Base-by-base conservation (phyloP, 2,797 vertebrate genomes). In the Zenarchopterus dispar region DNA sequence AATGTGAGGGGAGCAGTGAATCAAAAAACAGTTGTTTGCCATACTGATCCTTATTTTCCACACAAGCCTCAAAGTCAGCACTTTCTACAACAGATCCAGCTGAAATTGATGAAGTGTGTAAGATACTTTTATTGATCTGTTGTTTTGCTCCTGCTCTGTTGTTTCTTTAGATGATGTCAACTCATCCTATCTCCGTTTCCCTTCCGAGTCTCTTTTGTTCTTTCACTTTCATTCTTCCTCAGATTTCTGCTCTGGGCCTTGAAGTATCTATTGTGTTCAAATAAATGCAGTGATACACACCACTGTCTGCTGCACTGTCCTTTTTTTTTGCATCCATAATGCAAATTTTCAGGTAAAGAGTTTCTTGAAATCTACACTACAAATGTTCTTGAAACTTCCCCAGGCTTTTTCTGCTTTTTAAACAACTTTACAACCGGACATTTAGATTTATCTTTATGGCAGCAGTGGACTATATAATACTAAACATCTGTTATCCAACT, bases 81-180 rank as follows among this genome's bases (percentile, higher is more conserved):
- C 71, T 77, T 86, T 81, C 70, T 50, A 62, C 53, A 56, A 72
- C 33, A 66, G 63, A 73, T 64, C 41, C 62, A 33, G 62, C 36
- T 68, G 60, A 83, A 74, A 68, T 71, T 75, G 67, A 84, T 75
- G 73, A 79, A 82, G 62, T 60, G 36, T 51, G 52, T 46, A 42
- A 59, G 73, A 77, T 77, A 53, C 67, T 61, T 67, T 52, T 50
- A 88, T 84, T 70, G 84, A 89, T 79, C 62, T 65, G 75, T 77
- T 75, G 69, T 74, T 77, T 75, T 62, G 48, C 60, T 62, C 33
- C 31, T 17, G 51, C 41, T 72, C 52, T 62, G 62, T 57, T 76
- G 49, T 77, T 57, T 71, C 68, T 73, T 62, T 45, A 65, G 46
- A 60, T 73, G 69, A 72, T 76, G 66, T 58, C 36, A 22, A 55